Conservation (phyloP, 1,140 invertebrate species). For the Leptinotarsa undecemlineata region DNA sequence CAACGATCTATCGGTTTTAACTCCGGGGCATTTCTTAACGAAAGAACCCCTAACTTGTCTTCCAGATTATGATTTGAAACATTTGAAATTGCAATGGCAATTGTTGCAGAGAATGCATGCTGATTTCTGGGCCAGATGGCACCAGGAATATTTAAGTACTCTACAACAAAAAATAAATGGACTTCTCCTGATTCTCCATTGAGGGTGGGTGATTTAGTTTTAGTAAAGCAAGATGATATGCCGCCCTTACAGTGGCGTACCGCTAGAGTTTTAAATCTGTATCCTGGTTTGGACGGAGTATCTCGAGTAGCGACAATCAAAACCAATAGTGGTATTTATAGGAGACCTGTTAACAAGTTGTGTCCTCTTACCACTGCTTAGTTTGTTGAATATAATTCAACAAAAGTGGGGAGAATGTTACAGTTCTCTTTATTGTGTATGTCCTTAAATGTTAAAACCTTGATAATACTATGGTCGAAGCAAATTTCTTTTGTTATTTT, state of each 20-base stretch:
- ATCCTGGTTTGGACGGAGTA: conserved; percentile 36
- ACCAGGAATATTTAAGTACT: conserved; percentile 9
- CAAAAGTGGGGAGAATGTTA: background rate
- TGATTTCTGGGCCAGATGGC: conserved; percentile 4
- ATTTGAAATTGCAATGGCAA: conserved; percentile 1
- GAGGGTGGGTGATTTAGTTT: conserved; percentile 43
- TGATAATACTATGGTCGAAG: too few relatives aligned
- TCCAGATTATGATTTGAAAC: background rate
- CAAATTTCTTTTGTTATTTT: too few relatives aligned
- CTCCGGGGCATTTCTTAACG: conserved; percentile 24
- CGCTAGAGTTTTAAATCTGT: conserved; percentile 30
- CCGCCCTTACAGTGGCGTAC: conserved; percentile 44
- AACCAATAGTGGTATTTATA: conserved; percentile 37
- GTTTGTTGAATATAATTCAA: conserved; percentile 3
- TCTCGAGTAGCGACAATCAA: conserved; percentile 36
- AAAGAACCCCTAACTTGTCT: conserved; percentile 12
- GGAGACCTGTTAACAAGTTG: conserved; percentile 38
- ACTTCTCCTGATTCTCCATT: background rate
- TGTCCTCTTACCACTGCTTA: conserved; percentile 18
- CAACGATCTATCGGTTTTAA: conserved; percentile 12
- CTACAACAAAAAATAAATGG: background rate
- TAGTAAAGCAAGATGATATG: conserved; percentile 47
- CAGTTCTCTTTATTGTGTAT: too few relatives aligned
- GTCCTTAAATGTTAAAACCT: too few relatives aligned
- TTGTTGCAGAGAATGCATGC: background rate